Evolutionary conservation across 2,888 invertebrate species (phyloP).

Genomic region (Heliconius cydno): DNA sequence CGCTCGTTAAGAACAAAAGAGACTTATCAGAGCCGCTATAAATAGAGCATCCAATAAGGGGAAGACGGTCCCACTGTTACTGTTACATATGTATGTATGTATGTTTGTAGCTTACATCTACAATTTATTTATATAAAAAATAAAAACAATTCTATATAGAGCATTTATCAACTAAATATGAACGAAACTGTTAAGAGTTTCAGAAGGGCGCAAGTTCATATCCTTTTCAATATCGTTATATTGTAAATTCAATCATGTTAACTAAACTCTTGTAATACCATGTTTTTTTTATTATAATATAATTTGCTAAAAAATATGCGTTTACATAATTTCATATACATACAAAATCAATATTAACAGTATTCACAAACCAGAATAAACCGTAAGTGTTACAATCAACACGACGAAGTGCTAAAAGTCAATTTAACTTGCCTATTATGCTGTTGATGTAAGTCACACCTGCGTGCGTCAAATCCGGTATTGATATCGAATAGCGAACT

Average conservation of each 20-base stretch:
- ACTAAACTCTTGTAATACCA: too few species aligned
- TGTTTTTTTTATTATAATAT: too few species aligned
- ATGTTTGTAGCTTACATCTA: too few species aligned
- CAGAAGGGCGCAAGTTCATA: too few species aligned
- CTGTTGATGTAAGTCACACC: constrained; percentile 4
- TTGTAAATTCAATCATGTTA: too few species aligned
- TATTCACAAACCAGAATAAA: neutral
- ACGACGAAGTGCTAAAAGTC: neutral
- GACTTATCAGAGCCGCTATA: constrained; percentile 40
- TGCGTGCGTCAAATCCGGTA: constrained; percentile 33
- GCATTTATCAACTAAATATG: too few species aligned
- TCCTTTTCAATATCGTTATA: too few species aligned
- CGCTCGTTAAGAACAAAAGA: constrained; percentile 46
- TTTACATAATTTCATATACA: neutral
- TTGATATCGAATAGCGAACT: constrained; percentile 40
- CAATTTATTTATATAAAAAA: too few species aligned
- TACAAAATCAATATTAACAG: neutral
- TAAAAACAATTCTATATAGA: too few species aligned
- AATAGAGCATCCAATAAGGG: constrained; percentile 44
- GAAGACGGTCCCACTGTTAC: too few species aligned
- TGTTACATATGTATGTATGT: too few species aligned
- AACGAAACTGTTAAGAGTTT: too few species aligned
- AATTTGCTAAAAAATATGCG: neutral
- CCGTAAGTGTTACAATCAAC: neutral
- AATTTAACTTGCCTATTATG: constrained; percentile 13